Conservation (phyloP, 1,140 invertebrate genomes). For the Dolichoris vasculosae region DNA sequence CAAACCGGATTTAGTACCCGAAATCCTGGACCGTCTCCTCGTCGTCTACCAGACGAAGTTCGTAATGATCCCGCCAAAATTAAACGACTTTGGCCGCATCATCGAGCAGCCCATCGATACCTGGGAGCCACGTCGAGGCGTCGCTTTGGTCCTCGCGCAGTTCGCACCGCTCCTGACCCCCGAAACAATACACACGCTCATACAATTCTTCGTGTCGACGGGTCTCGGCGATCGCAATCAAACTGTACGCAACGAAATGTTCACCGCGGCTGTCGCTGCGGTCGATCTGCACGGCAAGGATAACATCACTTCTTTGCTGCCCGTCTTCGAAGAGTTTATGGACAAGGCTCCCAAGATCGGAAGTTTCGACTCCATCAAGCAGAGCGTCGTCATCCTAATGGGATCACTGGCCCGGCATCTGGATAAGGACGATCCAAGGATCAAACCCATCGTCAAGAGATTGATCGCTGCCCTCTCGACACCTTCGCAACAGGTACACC, state of each 20-base stretch:
- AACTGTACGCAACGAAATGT: slow-evolving; percentile 91
- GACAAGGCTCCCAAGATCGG: slow-evolving; percentile 92
- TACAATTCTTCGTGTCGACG: slow-evolving; percentile 89
- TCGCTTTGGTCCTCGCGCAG: slow-evolving; percentile 86
- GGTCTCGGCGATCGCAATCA: slow-evolving; percentile 91
- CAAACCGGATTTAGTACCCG: slow-evolving; percentile 75
- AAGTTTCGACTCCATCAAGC: slow-evolving; percentile 93
- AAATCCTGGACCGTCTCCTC: slow-evolving; percentile 80
- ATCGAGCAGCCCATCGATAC: slow-evolving; percentile 88
- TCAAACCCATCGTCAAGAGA: slow-evolving; percentile 93
- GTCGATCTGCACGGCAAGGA: slow-evolving; percentile 95
- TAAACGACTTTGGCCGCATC: slow-evolving; percentile 94
- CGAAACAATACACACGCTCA: slow-evolving; percentile 81
- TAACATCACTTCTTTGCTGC: slow-evolving; percentile 79
- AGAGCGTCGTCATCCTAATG: slow-evolving; percentile 97
- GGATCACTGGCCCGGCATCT: slow-evolving; percentile 96
- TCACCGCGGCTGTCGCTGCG: slow-evolving; percentile 92
- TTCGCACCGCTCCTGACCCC: slow-evolving; percentile 82
- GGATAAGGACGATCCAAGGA: slow-evolving; percentile 89
- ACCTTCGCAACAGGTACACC: slow-evolving; percentile 95
- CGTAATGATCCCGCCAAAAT: slow-evolving; percentile 86
- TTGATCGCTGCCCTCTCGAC: slow-evolving; percentile 94
- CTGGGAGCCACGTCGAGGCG: slow-evolving; percentile 91
- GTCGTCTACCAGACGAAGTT: slow-evolving; percentile 86
- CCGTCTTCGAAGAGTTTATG: slow-evolving; percentile 92